Base-by-base conservation (phyloP, 2,888 invertebrate genomes). In the Clepsis dumicolana region DNA sequence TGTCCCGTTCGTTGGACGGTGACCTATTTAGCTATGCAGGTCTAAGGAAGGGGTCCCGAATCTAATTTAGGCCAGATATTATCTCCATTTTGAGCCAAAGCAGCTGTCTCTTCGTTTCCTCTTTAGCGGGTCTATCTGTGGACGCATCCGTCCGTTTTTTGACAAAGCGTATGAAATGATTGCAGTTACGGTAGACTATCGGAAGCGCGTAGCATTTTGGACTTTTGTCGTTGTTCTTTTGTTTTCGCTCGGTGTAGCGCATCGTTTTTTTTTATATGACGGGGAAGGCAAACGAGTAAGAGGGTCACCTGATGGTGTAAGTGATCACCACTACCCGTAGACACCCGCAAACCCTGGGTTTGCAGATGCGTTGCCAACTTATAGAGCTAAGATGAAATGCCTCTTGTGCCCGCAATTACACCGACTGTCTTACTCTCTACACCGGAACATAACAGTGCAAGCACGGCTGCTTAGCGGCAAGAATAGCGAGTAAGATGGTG, bases 21-120 rank as follows among this genome's bases (percentile, higher is more conserved):
- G 67, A 57, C 67, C 67, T n/a, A 67, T 67, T 67, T 63, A 57
- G 62, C 38, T 56, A 52, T 67, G 67, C 62, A 67, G 38, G 62
- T 67, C 54, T 63, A 56, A 8, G n/a, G 14, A 35, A 59, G 62
- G 67, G 67, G 67, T 27, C 67, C 56, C 38, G 50, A 48, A 7
- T 38, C 54, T 21, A 25, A 38, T 25, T 56, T n/a, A n/a, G 7
- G n/a, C 14, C n/a, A n/a, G 29, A 59, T 57, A 57, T 57, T 56
- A 57, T 54, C 27, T 18, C 25, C 62, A 29, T 63, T 67, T 50
- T 57, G 53, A 50, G 35, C 32, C 52, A 24, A 52, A 25, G 53
- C 25, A 25, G 53, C 25, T 54, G 25, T 53, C 41, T 4, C 38
- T 27, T 56, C 38, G 44, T 50, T 48, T 35, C 32, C 56, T 50